These are phyloP conservation scores for Drosophila saltans DNA, from an alignment of 1,140 invertebrate species.

Conservation along the genomic window DNA sequence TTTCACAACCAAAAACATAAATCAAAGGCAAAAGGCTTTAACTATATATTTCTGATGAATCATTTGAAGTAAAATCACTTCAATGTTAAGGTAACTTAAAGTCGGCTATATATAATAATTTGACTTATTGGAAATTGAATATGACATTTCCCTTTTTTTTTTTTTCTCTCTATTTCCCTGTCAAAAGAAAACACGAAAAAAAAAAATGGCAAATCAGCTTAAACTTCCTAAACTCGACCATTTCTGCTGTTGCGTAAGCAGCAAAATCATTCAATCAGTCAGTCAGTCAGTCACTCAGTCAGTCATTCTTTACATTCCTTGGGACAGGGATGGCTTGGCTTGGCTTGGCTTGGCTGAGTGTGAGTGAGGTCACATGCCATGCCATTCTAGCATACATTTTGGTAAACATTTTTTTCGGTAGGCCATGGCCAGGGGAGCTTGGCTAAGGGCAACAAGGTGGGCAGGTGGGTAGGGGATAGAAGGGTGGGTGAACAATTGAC, in stretches of 20 bases:
- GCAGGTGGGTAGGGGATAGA: too few species aligned
- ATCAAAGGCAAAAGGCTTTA: too few species aligned
- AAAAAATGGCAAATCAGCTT: conserved; percentile 2
- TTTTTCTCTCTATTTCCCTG: not conserved
- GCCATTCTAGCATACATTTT: conserved; percentile 36
- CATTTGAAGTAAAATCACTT: too few species aligned
- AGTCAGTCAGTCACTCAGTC: conserved; percentile 51
- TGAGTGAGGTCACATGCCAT: conserved; percentile 45
- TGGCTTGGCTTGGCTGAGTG: not conserved
- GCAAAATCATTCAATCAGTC: conserved; percentile 65
- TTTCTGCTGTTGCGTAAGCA: conserved; percentile 43
- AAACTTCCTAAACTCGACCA: not conserved
- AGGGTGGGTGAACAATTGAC: conserved; percentile 46
- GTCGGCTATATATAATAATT: not conserved
- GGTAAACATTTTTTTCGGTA: not conserved
- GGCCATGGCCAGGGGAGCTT: not conserved
- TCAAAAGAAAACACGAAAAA: not conserved
- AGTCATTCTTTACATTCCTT: conserved; percentile 22
- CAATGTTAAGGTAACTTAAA: too few species aligned
- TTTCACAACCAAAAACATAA: too few species aligned
- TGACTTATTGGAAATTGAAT: not conserved
- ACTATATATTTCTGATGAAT: too few species aligned
- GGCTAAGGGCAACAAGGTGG: too few species aligned
- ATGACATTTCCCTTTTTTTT: conserved; percentile 6
- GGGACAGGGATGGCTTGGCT: not conserved